A percentile compares a stretch with the other conserved stretches of the same genome.
Conservation (phyloP, 1,140 invertebrate genomes). For the Drosophila rhopaloa region DNA sequence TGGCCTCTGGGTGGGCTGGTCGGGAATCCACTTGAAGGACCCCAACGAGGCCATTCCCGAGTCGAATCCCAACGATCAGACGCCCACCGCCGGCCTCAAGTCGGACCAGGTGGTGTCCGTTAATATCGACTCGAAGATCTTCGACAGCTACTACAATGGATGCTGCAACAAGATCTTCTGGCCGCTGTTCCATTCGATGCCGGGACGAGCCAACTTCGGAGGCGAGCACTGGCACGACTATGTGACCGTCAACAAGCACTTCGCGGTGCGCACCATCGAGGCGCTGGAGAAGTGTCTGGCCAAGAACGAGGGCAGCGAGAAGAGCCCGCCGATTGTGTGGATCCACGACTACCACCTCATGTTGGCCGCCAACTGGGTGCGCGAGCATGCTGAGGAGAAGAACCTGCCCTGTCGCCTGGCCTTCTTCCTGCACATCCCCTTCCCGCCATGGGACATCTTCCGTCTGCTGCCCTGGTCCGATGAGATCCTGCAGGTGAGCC, state of each 20-base stretch:
- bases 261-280: conserved; percentile 91
- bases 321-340: conserved; percentile 91
- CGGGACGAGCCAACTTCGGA: conserved; percentile 90
- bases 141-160: conserved; percentile 95
- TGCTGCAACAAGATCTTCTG: conserved; percentile 96
- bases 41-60: conserved; percentile 92
- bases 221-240: conserved; percentile 94
- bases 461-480: conserved; percentile 95
- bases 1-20: conserved; percentile 96
- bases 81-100: conserved; percentile 92
- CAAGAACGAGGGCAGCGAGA: conserved; percentile 85
- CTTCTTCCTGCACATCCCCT: conserved; percentile 97
- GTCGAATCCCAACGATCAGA: conserved; percentile 92
- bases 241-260: conserved; percentile 91
- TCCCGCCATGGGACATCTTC: conserved; percentile 96
- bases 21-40: conserved; percentile 91
- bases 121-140: conserved; percentile 89
- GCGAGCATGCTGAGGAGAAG: conserved; percentile 92
- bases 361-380: conserved; percentile 94
- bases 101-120: conserved; percentile 94
- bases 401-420: conserved; percentile 92
- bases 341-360: conserved; percentile 97
- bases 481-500: conserved; percentile 90
- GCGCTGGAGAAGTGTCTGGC: conserved; percentile 88
- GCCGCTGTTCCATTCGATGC: conserved; percentile 96